phyloP scores from a whole-genome alignment of 2,113 vertebrate genomes.

The Aphyosemion australe region DNA sequence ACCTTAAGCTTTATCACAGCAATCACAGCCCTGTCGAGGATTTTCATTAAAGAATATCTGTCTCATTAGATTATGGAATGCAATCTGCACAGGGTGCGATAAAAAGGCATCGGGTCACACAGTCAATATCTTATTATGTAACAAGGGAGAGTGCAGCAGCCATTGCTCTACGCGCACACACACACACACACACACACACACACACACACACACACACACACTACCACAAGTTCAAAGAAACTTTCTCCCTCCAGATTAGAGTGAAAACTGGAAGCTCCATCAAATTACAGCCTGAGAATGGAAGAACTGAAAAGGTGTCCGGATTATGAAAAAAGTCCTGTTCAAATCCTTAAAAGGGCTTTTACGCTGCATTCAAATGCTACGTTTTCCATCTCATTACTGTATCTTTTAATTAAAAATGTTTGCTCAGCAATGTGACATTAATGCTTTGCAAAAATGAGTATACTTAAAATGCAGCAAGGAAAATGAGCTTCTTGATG shows the following conservation, averaged over 20 bases:
- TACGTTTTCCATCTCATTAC: constrained; percentile 35
- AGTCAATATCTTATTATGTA: constrained; percentile 73
- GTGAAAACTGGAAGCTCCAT: constrained; percentile 43
- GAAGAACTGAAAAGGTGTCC: constrained; percentile 30
- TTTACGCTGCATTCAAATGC: constrained; percentile 29
- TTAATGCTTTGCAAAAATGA: constrained; percentile 53
- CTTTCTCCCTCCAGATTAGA: constrained; percentile 34
- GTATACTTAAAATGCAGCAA: constrained; percentile 27
- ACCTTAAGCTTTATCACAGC: constrained; percentile 65
- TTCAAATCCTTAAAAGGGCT: constrained; percentile 25
- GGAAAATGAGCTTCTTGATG: constrained; percentile 24
- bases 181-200: background rate
- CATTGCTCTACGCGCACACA: constrained; percentile 10
- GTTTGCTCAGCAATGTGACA: constrained; percentile 13
- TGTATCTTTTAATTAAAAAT: constrained; percentile 35
- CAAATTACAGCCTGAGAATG: constrained; percentile 38
- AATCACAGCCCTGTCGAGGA: constrained; percentile 60
- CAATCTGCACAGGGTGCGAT: constrained; percentile 67
- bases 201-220: constrained; percentile 5
- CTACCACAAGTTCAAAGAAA: background rate
- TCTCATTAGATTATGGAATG: constrained; percentile 74
- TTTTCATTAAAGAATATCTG: constrained; percentile 74
- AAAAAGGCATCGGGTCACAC: constrained; percentile 65
- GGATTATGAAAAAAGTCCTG: constrained; percentile 33
- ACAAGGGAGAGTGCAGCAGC: constrained; percentile 29